Conservation (phyloP, 2,797 vertebrate genomes). For the Philypnodon macrostomus region DNA sequence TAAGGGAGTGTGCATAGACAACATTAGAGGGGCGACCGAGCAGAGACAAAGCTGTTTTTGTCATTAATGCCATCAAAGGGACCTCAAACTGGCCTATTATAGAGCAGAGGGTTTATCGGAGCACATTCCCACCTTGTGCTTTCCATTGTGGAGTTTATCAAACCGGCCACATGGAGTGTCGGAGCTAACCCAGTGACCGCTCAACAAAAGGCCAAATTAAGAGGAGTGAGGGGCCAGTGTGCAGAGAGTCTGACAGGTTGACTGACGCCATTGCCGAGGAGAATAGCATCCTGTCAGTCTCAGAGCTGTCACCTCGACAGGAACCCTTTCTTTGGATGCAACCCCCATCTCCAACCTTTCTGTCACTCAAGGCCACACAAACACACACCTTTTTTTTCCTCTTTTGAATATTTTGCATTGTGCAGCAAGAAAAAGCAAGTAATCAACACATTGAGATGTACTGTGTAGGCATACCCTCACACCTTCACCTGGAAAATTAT, state of each 20-base stretch:
- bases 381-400: slow-evolving; percentile 22
- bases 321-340: slow-evolving; percentile 71
- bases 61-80: slow-evolving; percentile 64
- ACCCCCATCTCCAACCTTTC: slow-evolving; percentile 65
- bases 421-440: slow-evolving; percentile 33
- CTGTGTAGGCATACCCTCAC: slow-evolving; percentile 17
- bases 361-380: slow-evolving; percentile 67
- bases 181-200: slow-evolving; percentile 63
- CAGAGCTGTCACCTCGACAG: slow-evolving; percentile 70
- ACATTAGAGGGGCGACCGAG: slow-evolving; percentile 36
- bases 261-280: slow-evolving; percentile 64
- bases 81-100: slow-evolving; percentile 44
- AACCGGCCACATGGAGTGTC: slow-evolving; percentile 65
- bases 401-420: slow-evolving; percentile 42
- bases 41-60: slow-evolving; percentile 57
- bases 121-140: slow-evolving; percentile 32
- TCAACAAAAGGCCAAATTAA: slow-evolving; percentile 80
- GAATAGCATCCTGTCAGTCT: slow-evolving; percentile 76
- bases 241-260: slow-evolving; percentile 70
- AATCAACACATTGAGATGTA: slow-evolving; percentile 22
- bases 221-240: slow-evolving; percentile 69
- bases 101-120: slow-evolving; percentile 59
- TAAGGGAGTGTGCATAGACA: slow-evolving; percentile 19
- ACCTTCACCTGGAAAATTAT: neutral
- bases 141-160: slow-evolving; percentile 73